Percentiles rank a stretch among this genome's conserved stretches.
Conservation (phyloP, 2,113 vertebrate genomes). For the Pachycephala philippinensis region DNA sequence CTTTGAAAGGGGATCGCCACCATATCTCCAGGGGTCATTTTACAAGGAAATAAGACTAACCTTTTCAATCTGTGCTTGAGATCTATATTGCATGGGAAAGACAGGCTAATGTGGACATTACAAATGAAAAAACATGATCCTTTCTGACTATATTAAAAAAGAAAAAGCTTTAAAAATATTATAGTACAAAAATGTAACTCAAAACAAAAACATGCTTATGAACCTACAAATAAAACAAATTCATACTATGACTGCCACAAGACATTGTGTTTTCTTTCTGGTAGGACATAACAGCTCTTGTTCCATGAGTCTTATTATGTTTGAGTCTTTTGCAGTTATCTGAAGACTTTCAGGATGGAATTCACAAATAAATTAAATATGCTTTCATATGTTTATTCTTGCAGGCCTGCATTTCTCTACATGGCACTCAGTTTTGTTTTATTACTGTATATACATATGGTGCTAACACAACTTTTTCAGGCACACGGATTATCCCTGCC, state of each 20-base stretch:
- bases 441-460: not conserved
- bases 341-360: not conserved
- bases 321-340: not conserved
- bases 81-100: not conserved
- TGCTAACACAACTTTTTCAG: not conserved
- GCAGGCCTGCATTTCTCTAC: not conserved
- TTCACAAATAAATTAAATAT: not conserved
- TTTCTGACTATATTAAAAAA: not conserved
- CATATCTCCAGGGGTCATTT: not conserved
- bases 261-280: not conserved
- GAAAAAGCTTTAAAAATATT: not conserved
- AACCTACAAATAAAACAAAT: not conserved
- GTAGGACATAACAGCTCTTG: not conserved
- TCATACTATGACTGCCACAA: not conserved
- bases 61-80: not conserved
- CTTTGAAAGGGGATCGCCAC: not conserved
- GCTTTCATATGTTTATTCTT: not conserved
- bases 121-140: not conserved
- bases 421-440: not conserved
- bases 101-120: not conserved
- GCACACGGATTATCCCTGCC: not conserved
- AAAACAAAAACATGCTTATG: not conserved
- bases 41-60: not conserved
- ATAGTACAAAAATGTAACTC: not conserved
- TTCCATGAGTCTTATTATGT: not conserved